Base-by-base conservation (phyloP, 1,140 invertebrate genomes). In the Bombus affinis region DNA sequence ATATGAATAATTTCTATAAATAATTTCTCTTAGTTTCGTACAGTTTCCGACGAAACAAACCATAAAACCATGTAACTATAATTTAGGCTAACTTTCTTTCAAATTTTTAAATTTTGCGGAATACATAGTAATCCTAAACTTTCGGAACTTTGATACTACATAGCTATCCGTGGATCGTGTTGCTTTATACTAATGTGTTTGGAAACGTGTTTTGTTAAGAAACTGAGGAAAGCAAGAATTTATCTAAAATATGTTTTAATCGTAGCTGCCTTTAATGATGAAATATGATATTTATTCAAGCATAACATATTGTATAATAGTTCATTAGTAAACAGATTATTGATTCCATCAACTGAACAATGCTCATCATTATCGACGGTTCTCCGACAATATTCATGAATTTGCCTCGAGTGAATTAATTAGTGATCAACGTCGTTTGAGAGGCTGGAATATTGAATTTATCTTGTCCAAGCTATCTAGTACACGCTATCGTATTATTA, bases 321-420 rank as follows among this genome's bases (percentile, higher is more conserved):
- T 74, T 42, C 18, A 47, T 32, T 62, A n/a, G 13, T 44, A 74
- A 44, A 47, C 42, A 28, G 42, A 47, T 74, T 74, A 47, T 44
- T 32, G 9, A 44, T 47, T 44, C 28, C 25, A 28, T 22, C 4
- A 15, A 32, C 5, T 32, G 39, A 74, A 47, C 72, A 39, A 74
- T 47, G 47, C 18, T 39, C n/a, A 22, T 74, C 72, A 44, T 44
- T n/a, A 32, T 74, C 28, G 42, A 32, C 28, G 28, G 32, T 74
- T 32, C 37, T 44, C 42, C 18, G 9, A 8, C 15, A 47, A 74
- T 74, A 74, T 74, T n/a, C 42, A 18, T n/a, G 72, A 15, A 74
- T 74, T 74, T 74, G n/a, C 15, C 42, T 32, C 28, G 72, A 47
- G 72, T 74, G 47, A 44, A 47, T 74, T 74, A 74, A 74, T 74